Evolutionary conservation across 2,113 vertebrate species (phyloP), one percentile per base, ranked within the genome.

Genomic region (Eubucco bourcierii): DNA sequence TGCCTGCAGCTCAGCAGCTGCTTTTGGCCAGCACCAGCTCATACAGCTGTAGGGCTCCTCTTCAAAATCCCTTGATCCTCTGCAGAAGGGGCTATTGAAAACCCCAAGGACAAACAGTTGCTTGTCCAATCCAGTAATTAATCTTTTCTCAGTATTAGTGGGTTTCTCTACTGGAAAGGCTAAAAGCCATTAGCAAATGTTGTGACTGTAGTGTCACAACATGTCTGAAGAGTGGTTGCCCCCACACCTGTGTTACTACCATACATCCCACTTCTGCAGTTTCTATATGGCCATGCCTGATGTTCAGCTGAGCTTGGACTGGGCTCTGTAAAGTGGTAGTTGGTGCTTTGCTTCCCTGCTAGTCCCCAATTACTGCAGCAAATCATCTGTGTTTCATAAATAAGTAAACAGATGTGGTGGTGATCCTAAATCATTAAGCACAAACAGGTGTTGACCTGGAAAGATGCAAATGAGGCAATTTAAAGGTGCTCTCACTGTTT

Each of bases 341-440:
- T 17, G 8, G 7, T 85, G 53, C 11, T n/a, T 93, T 70, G 19
- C 73, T 88, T 82, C 29, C 66, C 63, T 84, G 4, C 8, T 34
- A 25, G 20, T 21, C 56, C 34, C 34, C 59, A 52, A 0, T 77
- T 82, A 59, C 77, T 34, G 24, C 23, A 79, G 56, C 47, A 84
- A 90, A 82, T 74, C 46, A 80, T 23, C 76, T 73, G 4, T 58
- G 24, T 93, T 81, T 84, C 93, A 90, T 87, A 66, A 92, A 84
- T 90, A 73, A 75, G 33, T 78, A 68, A 91, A 82, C 41, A 64
- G 50, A 85, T 78, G 29, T 27, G 34, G 29, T 55, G 34, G 41
- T 74, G 77, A 80, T 39, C n/a, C 41, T 95, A 78, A 84, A 94
- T 96, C 84, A 56, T 92, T 94, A 90, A 90, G 55, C 28, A 70